phyloP scores from a whole-genome alignment of 2,888 invertebrate species.

The Eristalis intricaria region DNA sequence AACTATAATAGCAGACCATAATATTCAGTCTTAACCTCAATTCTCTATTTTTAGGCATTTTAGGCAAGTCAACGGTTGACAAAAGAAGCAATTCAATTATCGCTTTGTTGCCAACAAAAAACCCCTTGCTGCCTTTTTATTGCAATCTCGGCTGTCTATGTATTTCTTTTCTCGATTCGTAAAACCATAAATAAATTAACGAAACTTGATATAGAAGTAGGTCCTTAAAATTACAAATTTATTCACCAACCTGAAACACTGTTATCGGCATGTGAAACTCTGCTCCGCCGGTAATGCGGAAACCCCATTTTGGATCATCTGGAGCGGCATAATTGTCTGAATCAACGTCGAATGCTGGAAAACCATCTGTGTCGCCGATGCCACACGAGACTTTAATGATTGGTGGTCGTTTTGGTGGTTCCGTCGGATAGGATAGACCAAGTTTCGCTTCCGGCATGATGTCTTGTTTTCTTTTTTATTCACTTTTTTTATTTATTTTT shows the following conservation, averaged over 20 bases:
- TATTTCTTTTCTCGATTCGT: neutral
- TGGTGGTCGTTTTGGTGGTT: constrained; percentile 78
- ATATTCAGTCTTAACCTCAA: neutral
- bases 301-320: constrained; percentile 81
- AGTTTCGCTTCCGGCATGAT: constrained; percentile 78
- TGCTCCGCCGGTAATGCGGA: constrained; percentile 81
- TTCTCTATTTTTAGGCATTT: neutral
- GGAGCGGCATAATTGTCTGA: constrained; percentile 78
- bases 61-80: neutral
- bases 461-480: constrained; percentile 28
- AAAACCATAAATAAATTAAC: neutral
- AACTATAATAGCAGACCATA: neutral
- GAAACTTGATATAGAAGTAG: neutral
- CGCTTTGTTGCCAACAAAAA: neutral
- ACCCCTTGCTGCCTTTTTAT: neutral
- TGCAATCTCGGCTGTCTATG: neutral
- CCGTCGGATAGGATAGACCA: constrained; percentile 75
- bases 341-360: constrained; percentile 80
- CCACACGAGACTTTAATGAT: constrained; percentile 79
- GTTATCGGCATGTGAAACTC: constrained; percentile 82
- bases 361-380: constrained; percentile 81
- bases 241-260: constrained; percentile 80
- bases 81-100: neutral
- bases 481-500: neutral
- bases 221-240: neutral